Percentiles rank a stretch among this genome's conserved stretches.
These are phyloP conservation scores for Craterocephalus amniculus DNA, from an alignment of 2,797 vertebrate genomes.

Conservation along the genomic window DNA sequence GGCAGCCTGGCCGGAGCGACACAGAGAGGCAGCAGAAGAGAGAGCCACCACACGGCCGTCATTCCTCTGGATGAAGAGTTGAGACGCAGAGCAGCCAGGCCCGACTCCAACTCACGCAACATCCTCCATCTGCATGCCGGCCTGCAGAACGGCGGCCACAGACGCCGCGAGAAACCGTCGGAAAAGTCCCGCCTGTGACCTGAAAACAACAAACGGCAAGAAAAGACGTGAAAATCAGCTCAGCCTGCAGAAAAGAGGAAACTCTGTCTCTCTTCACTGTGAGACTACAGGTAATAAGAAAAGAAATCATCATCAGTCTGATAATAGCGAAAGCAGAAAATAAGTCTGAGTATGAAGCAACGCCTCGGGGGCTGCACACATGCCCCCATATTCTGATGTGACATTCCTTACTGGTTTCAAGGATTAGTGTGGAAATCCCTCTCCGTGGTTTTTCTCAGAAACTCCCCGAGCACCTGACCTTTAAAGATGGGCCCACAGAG, in stretches of 20 bases:
- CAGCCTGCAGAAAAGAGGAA: not conserved
- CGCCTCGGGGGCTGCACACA: constrained; percentile 17
- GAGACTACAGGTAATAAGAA: not conserved
- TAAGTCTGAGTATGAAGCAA: not conserved
- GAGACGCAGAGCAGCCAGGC: constrained; percentile 71
- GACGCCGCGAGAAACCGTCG: constrained; percentile 38
- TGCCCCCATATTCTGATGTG: constrained; percentile 35
- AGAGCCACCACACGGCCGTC: constrained; percentile 78
- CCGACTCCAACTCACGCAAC: constrained; percentile 74
- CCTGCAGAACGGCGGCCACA: constrained; percentile 50
- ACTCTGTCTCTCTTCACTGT: not conserved
- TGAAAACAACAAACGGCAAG: constrained; percentile 14
- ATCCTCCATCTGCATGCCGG: constrained; percentile 80
- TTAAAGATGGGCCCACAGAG: constrained; percentile 8
- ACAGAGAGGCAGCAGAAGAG: constrained; percentile 69
- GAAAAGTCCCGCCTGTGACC: constrained; percentile 8
- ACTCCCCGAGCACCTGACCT: constrained; percentile 39
- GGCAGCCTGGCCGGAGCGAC: constrained; percentile 79
- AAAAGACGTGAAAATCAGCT: not conserved
- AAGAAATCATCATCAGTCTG: not conserved
- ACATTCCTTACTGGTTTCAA: constrained; percentile 57
- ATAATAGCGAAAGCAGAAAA: not conserved
- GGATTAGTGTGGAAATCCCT: constrained; percentile 62
- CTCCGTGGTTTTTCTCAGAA: constrained; percentile 45
- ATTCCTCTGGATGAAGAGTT: constrained; percentile 78